Evolutionary conservation across 2,113 vertebrate species (phyloP), one percentile per base, ranked within the genome.

Genomic region (Melanotaenia duboulayi): DNA sequence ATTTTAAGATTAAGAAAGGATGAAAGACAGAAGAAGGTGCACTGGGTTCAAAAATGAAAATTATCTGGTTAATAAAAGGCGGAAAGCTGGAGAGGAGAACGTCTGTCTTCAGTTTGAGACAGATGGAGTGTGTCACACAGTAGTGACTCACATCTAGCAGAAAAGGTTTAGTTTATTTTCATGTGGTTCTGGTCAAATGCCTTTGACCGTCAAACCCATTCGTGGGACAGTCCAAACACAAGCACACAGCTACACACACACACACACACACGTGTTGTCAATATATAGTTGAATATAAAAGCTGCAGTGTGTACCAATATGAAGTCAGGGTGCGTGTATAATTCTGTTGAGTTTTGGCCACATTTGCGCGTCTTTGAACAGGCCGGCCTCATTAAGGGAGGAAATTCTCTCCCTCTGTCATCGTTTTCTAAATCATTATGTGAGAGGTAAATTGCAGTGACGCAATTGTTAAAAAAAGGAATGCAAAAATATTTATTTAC

Each of bases 61-160:
- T 57, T 2, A 59, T 42, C 39, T 49, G 48, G 65, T 69, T 59
- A 85, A 75, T 80, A 60, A 81, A 72, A 79, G 28, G 79, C 22
- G 56, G 75, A 79, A 68, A 73, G 44, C 73, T 49, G 73, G 79
- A 70, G 69, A 69, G 20, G 72, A 73, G 55, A 63, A 24, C 1
- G 85, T 73, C 89, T 83, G 84, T 83, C 71, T 86, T 78, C 58
- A 63, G 78, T 89, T 85, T 62, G 64, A 81, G 85, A 82, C 83
- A 77, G 83, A 87, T 80, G 81, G 76, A 68, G 77, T 85, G 84
- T 89, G 90, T 91, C 88, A 87, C 19, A 74, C 60, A 65, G 71
- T 40, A 22, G 71, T 88, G 93, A 93, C 86, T 92, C 91, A 93
- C 57, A 92, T 92, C 92, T 91, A 60, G 74, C 69, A 81, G 82